Percentiles rank a stretch among this genome's conserved stretches.
These are phyloP conservation scores for Whitmania pigra DNA, from an alignment of 1,140 invertebrate genomes.

Conservation along the genomic window DNA sequence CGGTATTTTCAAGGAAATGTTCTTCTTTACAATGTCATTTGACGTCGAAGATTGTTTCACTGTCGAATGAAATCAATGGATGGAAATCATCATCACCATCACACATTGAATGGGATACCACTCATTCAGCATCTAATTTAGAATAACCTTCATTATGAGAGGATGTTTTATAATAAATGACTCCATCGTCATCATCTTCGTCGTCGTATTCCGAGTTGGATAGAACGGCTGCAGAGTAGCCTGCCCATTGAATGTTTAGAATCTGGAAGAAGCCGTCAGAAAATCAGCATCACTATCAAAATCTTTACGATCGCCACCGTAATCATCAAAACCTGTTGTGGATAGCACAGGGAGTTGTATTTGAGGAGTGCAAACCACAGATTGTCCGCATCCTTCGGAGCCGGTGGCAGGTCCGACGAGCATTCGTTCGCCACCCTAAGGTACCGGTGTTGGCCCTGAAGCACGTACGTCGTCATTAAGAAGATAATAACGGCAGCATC, in stretches of 20 bases:
- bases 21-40: no score
- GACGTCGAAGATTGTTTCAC: background rate
- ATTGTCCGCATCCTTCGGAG: background rate
- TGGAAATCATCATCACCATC: background rate
- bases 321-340: background rate
- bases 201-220: no score
- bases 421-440: background rate
- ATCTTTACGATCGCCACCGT: background rate
- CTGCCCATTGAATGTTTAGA: no score
- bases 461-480: background rate
- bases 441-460: background rate
- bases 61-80: background rate
- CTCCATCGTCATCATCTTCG: no score
- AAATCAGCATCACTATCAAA: background rate
- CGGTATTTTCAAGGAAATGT: no score
- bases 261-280: no score
- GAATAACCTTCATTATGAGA: no score
- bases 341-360: background rate
- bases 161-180: no score
- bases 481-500: background rate
- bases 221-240: no score
- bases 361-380: conserved; percentile 1
- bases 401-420: background rate
- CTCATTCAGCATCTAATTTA: no score
- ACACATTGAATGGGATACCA: no score